Conservation (phyloP, 2,113 vertebrate genomes). For the Rhynchomys soricoides region DNA sequence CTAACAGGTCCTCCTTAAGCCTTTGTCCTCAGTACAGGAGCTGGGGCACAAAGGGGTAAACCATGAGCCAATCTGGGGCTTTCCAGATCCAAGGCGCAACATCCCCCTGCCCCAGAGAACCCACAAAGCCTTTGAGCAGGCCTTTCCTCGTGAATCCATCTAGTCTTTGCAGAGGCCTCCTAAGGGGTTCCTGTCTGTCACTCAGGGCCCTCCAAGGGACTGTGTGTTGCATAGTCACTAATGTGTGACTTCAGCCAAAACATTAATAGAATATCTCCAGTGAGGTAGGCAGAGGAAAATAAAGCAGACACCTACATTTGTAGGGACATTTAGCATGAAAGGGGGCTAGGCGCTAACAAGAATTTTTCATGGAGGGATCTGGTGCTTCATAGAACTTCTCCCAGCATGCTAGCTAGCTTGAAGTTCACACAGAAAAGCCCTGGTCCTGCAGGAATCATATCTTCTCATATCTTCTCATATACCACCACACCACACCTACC, state of each 20-base stretch:
- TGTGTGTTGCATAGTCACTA: not conserved
- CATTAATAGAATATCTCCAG: not conserved
- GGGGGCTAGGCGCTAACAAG: not conserved
- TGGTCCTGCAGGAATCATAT: not conserved
- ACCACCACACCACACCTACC: too few relatives aligned
- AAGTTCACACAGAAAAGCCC: not conserved
- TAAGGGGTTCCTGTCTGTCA: not conserved
- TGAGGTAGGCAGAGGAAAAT: not conserved
- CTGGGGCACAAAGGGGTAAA: not conserved
- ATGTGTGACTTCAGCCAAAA: not conserved
- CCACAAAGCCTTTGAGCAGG: not conserved
- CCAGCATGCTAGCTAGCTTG: not conserved
- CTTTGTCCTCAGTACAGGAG: not conserved
- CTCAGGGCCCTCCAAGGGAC: not conserved
- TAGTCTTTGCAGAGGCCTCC: not conserved
- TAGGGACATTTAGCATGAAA: accelerated
- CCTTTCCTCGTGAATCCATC: not conserved
- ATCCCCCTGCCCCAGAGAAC: not conserved
- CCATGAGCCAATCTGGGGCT: too few relatives aligned
- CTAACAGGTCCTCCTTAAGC: not conserved
- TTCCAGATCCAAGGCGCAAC: not conserved
- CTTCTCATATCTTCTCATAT: too few relatives aligned
- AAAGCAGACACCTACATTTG: not conserved
- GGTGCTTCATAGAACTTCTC: not conserved
- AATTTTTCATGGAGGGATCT: accelerated